A percentile compares a stretch with the other conserved stretches of the same genome.
Evolutionary conservation across 2,113 vertebrate genomes (phyloP).

Genomic region (Elgaria multicarinata): DNA sequence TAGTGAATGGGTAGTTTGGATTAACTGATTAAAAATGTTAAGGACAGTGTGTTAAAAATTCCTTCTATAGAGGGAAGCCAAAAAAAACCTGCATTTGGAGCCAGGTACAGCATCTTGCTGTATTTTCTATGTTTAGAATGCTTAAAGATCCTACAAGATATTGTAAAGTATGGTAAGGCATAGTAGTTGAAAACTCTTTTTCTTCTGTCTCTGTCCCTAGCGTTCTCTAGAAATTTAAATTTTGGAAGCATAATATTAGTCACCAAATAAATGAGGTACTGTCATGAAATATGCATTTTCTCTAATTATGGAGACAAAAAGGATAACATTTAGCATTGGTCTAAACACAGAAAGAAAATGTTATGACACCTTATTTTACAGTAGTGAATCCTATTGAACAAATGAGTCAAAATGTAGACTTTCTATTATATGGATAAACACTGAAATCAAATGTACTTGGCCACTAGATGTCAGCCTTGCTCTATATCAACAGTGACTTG

Average conservation of each 20-base stretch:
- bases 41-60: neutral
- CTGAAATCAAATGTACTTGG: neutral
- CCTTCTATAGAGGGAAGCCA: neutral
- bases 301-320: neutral
- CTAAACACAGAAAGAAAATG: neutral
- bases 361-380: neutral
- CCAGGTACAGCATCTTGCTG: neutral
- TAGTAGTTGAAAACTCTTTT: neutral
- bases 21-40: constrained; percentile 38
- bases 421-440: neutral
- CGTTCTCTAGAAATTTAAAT: neutral
- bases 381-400: neutral
- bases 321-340: neutral
- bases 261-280: neutral
- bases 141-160: neutral
- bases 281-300: neutral
- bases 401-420: neutral
- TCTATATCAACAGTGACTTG: neutral
- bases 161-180: neutral
- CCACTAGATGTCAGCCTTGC: constrained; percentile 68
- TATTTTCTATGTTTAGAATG: neutral
- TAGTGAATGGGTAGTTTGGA: constrained; percentile 31
- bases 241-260: neutral
- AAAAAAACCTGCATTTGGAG: neutral
- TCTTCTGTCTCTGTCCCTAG: neutral